Evolutionary conservation across 2,888 invertebrate species (phyloP), one percentile per base, ranked within the genome.

Genomic region (Cryptocephalus primarius): DNA sequence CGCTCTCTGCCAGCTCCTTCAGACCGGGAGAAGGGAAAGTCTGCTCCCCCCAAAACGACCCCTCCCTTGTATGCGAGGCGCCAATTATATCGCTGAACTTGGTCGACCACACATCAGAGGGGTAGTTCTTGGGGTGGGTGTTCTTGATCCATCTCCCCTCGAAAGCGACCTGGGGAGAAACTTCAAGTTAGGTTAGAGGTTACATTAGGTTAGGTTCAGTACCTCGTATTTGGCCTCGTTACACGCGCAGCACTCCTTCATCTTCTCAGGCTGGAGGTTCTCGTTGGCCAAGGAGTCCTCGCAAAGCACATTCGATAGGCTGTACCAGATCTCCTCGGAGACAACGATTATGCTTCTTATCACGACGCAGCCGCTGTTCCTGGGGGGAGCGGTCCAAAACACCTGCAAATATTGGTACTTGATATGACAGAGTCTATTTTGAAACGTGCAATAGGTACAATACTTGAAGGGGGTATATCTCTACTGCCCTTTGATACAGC

Each of bases 161-260:
- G 65, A 86, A 93, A 56, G 78, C 85, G 9, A 89, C 72, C 87
- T 88, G 58, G 34, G 61, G 8, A 39, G 13, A 38, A 34, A 38
- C 13, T 6, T 6, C 8, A 38, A 6, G 13, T n/a, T n/a, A n/a
- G n/a, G n/a, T n/a, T 22, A 22, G 22, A 22, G 22, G 2, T 22
- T 22, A 22, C n/a, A 22, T 22, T 22, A 22, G 22, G 22, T 22
- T 6, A 6, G 22, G 6, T 22, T 22, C 22, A 6, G 22, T 57
- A 85, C 86, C 73, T 92, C 92, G 66, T 96, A 97, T 69, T 94
- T 94, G 9, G 96, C 97, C 64, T 95, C 92, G 55, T 92, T 88
- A 59, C 95, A 95, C 22, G 95, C 92, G 66, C 92, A 91, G 65
- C 95, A 95, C 0, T 79, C 80, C 57, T 81, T 78, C 4, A 80